phyloP scores from a whole-genome alignment of 2,113 vertebrate genomes.

The Corythaixoides concolor region DNA sequence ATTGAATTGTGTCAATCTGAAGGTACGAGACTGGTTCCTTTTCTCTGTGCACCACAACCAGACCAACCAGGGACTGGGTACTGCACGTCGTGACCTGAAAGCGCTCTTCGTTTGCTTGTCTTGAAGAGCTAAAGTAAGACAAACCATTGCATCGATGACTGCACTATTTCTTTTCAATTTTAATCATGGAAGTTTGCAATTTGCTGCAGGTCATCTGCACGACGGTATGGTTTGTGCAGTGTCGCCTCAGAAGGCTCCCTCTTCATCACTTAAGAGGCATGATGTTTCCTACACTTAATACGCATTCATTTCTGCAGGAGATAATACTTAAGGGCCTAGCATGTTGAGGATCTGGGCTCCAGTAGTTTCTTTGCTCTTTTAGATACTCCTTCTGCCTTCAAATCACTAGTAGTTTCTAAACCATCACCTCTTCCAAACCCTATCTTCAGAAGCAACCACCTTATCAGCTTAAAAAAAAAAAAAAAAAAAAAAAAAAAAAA shows the following conservation, averaged over 20 bases:
- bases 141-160: neutral
- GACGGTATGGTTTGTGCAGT: fast-evolving
- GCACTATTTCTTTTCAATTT: neutral
- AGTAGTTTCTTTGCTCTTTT: neutral
- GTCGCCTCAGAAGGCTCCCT: neutral
- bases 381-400: neutral
- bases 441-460: neutral
- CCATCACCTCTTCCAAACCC: neutral
- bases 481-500: neutral
- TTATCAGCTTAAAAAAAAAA: neutral
- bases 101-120: neutral
- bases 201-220: neutral
- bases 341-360: neutral
- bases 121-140: neutral
- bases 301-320: neutral
- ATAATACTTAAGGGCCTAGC: neutral
- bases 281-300: neutral
- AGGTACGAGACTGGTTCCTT: neutral
- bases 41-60: neutral
- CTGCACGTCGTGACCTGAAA: fast-evolving
- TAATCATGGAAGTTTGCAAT: neutral
- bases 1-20: neutral
- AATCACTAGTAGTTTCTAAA: neutral
- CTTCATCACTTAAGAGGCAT: neutral
- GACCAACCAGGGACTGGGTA: neutral